phyloP scores from a whole-genome alignment of 2,888 invertebrate genomes.

The Mimachlamys varia region DNA sequence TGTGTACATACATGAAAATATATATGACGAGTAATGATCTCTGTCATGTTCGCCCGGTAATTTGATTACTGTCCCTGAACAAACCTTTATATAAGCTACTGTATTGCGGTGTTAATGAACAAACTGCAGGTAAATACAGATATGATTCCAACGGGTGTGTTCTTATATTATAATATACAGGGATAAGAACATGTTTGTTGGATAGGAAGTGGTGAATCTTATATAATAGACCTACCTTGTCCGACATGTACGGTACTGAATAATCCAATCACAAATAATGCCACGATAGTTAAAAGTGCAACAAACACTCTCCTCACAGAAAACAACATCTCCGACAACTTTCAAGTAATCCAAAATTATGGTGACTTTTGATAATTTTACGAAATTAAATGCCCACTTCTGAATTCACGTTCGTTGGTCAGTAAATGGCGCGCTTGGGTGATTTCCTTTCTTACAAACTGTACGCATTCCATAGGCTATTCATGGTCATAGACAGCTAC shows the following conservation, averaged over 20 bases:
- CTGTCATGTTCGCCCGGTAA: no score
- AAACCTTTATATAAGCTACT: no score
- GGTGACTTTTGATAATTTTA: not conserved
- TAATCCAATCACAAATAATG: not conserved
- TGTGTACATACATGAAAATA: no score
- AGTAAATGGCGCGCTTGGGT: not conserved
- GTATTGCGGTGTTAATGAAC: no score
- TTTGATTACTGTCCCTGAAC: no score
- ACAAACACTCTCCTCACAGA: constrained; percentile 1
- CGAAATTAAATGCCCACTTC: not conserved
- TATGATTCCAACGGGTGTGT: no score
- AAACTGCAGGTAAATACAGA: no score
- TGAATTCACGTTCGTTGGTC: not conserved
- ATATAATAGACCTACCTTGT: not conserved
- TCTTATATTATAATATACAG: no score
- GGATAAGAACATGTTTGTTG: no score
- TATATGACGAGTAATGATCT: no score
- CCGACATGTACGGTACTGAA: not conserved
- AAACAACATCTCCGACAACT: not conserved
- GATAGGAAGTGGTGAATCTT: no score
- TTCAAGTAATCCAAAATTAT: not conserved
- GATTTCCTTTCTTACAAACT: not conserved
- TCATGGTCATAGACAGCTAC: no score
- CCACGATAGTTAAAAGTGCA: not conserved
- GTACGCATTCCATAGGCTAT: not conserved